Base-by-base conservation (phyloP, 2,888 invertebrate genomes). In the Meteorus colon region DNA sequence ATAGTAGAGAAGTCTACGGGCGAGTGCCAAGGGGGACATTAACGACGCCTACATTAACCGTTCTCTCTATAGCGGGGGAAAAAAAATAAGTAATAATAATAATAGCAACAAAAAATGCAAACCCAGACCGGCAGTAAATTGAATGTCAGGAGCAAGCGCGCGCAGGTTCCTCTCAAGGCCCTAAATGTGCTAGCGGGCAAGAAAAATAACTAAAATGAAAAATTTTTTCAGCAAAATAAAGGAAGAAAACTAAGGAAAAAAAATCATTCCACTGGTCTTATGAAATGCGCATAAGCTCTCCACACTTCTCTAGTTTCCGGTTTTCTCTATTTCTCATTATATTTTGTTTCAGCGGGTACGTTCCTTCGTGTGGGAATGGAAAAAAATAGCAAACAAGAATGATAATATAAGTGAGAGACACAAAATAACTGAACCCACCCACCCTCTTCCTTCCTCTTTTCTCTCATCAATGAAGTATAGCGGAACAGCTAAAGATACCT, bases 401-500 rank as follows among this genome's bases (percentile, higher is more conserved):
- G 16, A 48, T n/a, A n/a, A 48, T n/a, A 48, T 48, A 48, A n/a
- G n/a, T n/a, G 48, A n/a, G 48, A n/a, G 16, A 24, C n/a, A 19
- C 55, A 24, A 19, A 19, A 19, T 55, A n/a, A 55, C 24, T 55
- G 19, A 55, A 55, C 19, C 55, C 4, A 19, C 24, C 55, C 55
- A 19, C 19, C 55, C 19, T 19, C 19, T 55, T 19, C 19, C 19
- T 55, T 48, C 27, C 24, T 63, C 27, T 4, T 37, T 8, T n/a
- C 27, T 37, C 34, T 68, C 60, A 48, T 72, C 72, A 63, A 75
- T 77, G 74, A 74, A 68, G 69, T 71, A 19, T 48, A 48, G 62
- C 60, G 74, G 74, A 80, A 78, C 77, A 83, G 86, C 86, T 86
- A 70, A 63, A 68, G 67, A 16, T 41, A 72, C 41, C 75, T 66